Conservation (phyloP, 2,888 invertebrate genomes). For the Scaptomyza flava region DNA sequence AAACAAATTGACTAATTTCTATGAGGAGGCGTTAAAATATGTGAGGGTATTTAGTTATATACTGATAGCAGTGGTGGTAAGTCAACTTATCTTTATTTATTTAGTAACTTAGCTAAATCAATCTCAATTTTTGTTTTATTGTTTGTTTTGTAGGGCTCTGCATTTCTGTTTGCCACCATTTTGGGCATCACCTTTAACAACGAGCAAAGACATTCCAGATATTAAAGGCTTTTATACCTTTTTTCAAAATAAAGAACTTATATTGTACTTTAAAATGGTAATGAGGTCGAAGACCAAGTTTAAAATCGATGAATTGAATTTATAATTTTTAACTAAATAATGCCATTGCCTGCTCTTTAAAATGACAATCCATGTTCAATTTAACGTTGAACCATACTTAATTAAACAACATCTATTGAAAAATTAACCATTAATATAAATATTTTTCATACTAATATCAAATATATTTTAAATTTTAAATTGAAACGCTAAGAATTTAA, state of each 20-base stretch:
- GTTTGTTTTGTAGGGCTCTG: constrained; percentile 83
- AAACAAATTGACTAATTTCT: constrained; percentile 50
- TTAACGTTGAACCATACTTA: too few species aligned
- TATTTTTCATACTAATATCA: too few species aligned
- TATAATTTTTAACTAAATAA: not conserved
- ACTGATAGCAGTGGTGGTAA: constrained; percentile 89
- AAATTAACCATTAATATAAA: too few species aligned
- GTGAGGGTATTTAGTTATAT: constrained; percentile 88
- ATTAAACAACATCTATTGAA: too few species aligned
- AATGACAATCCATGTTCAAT: too few species aligned
- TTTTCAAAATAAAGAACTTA: not conserved
- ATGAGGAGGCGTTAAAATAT: constrained; percentile 75
- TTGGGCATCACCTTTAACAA: constrained; percentile 94
- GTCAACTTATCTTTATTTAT: constrained; percentile 38
- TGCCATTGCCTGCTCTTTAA: not conserved
- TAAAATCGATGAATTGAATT: too few species aligned
- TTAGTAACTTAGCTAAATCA: constrained; percentile 6
- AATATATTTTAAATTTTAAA: too few species aligned
- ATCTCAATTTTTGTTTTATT: not conserved
- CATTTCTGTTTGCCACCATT: constrained; percentile 93
- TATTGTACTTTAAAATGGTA: not conserved
- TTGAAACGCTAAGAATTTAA: too few species aligned
- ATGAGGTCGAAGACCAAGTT: not conserved
- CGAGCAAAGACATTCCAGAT: constrained; percentile 89
- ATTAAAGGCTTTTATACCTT: constrained; percentile 82